Evolutionary conservation across 2,797 vertebrate species (phyloP), one percentile per base, ranked within the genome.

Genomic region (Pelochelys cantorii): DNA sequence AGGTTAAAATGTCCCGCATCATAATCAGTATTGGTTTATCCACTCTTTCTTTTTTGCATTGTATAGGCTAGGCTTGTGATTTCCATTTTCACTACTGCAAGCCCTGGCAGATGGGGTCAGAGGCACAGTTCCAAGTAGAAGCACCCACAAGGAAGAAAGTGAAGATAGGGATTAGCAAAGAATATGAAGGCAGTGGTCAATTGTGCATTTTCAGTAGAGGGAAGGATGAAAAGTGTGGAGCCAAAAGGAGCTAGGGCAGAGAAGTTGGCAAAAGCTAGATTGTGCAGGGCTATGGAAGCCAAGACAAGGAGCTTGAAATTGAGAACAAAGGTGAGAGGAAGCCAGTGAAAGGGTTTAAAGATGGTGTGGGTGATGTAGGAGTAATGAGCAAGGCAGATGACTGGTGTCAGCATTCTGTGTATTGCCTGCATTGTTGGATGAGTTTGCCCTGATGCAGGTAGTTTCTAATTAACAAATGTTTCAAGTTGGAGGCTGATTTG

Each of bases 11-110:
- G 68, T 31, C 25, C 81, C 92, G 87, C 48, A 83, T 55, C 53
- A 79, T 95, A 62, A 95, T 94, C 88, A 89, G 87, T 91, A 87
- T 83, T 95, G 89, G 95, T 95, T 88, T 93, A 29, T 52, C 53
- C 91, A 93, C 90, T 94, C 54, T 75, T 93, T 90, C 74, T 0
- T 52, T 29, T 27, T 13, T 18, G 90, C 93, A 82, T 74, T 75
- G 20, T 79, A 42, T 10, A 68, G 86, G 81, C 79, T 60, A 85
- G 56, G 60, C 65, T 80, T 65, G 42, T 52, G 90, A 92, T 89
- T 83, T 17, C 29, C 23, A 80, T 77, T 5, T 86, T 71, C 20
- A 2, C 94, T 93, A 31, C 60, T 86, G 55, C 81, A 88, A 12
- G 18, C 34, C 54, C 2, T n/a, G 90, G 90, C 92, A 92, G 60